Evolutionary conservation across 2,888 invertebrate genomes (phyloP), one percentile per base, ranked within the genome.

Genomic region (Muschampia plurimacula): DNA sequence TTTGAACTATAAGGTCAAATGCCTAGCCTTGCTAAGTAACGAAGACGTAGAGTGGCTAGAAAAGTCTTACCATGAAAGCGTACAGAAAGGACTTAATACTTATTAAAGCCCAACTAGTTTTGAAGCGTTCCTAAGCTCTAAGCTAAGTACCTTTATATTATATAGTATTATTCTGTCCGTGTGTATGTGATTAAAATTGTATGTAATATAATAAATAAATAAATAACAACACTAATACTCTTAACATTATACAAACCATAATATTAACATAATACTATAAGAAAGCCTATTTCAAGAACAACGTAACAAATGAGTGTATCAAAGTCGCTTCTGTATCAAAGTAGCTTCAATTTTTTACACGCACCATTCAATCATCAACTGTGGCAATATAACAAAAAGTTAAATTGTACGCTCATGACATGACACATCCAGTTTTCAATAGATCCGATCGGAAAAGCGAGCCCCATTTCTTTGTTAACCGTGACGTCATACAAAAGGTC

Each of bases 1-100:
- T 69, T 69, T 63, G 62, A 69, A 55, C 69, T 57, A 13, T 69
- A 57, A 63, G 69, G 69, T 69, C 69, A 69, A 15, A 39, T 49
- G 63, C 22, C n/a, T 41, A 32, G 39, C 52, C 52, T 66, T 55
- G 39, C 36, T 55, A 66, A 66, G 7, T 32, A 32, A 66, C 55
- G 1, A 2, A 12, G 55, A 66, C 22, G 5, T 66, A 66, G 12
- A 62, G 62, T 12, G 36, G 13, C 59, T 60, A 28, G 59, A 57
- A 28, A 57, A 10, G 28, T 28, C 7, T 22, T 8, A 12, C 1
- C n/a, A n/a, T n/a, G n/a, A n/a, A n/a, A n/a, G n/a, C n/a, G n/a
- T n/a, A n/a, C n/a, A n/a, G n/a, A n/a, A n/a, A n/a, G n/a, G n/a
- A n/a, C n/a, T n/a, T n/a, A n/a, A n/a, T n/a, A n/a, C n/a, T n/a